A percentile compares a stretch with the other conserved stretches of the same genome.
Conservation (phyloP, 2,113 vertebrate species). For the Macquaria australasica region DNA sequence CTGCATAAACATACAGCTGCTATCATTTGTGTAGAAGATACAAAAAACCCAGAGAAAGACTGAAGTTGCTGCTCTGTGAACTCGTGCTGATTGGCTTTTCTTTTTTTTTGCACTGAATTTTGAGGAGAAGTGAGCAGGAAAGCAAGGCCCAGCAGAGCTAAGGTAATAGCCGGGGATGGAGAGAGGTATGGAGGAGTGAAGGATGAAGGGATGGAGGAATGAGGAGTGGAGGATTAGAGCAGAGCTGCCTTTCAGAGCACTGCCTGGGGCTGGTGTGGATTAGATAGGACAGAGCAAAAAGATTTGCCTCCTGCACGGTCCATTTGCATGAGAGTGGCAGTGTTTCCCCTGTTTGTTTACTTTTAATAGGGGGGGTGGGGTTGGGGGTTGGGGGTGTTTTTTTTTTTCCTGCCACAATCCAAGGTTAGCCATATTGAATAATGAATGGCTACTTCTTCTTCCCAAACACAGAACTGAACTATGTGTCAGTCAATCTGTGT, state of each 20-base stretch:
- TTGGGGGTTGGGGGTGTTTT: no score
- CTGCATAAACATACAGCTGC: conserved; percentile 14
- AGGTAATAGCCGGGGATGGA: conserved; percentile 60
- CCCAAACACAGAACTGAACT: conserved; percentile 29
- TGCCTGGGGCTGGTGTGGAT: conserved; percentile 75
- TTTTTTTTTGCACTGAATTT: conserved; percentile 25
- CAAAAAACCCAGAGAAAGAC: background rate
- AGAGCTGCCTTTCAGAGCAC: conserved; percentile 69
- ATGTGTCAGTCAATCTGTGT: conserved; percentile 54
- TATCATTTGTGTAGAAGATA: background rate
- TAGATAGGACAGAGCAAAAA: conserved; percentile 76
- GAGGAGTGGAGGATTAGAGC: conserved; percentile 77
- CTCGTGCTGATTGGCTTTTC: conserved; percentile 48
- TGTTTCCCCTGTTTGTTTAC: conserved; percentile 76
- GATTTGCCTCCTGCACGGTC: conserved; percentile 74
- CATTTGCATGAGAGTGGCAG: conserved; percentile 77
- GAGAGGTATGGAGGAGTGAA: conserved; percentile 40
- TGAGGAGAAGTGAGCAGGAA: conserved; percentile 22
- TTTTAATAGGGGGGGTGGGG: conserved; percentile 72
- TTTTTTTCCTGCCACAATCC: conserved; percentile 43
- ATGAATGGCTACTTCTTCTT: conserved; percentile 53
- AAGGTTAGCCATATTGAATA: conserved; percentile 64
- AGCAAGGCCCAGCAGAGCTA: conserved; percentile 52
- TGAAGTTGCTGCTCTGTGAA: conserved; percentile 35
- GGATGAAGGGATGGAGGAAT: conserved; percentile 71